These are phyloP conservation scores for Capitella teleta DNA, from an alignment of 1,140 invertebrate genomes.

Conservation along the genomic window DNA sequence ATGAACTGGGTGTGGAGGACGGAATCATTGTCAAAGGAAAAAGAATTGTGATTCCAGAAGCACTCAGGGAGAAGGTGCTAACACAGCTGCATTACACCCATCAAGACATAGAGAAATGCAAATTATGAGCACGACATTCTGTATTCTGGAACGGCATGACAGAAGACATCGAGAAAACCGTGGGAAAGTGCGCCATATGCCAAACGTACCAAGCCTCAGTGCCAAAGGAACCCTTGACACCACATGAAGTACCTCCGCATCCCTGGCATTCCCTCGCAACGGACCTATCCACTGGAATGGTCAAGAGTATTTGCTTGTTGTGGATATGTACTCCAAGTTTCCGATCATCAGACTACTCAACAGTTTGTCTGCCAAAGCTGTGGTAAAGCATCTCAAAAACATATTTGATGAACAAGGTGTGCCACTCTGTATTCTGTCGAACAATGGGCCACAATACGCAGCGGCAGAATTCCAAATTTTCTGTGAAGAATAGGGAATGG, in stretches of 20 bases:
- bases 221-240: constrained; percentile 3
- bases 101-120: constrained; percentile 38
- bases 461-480: neutral
- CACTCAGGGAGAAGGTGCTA: constrained; percentile 27
- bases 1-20: too few species aligned
- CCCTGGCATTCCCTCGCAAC: constrained; percentile 2
- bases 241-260: neutral
- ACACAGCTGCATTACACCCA: constrained; percentile 38
- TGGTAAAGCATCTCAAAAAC: neutral
- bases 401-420: neutral
- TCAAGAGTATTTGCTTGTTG: neutral
- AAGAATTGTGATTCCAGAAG: too few species aligned
- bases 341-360: neutral
- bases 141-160: constrained; percentile 41
- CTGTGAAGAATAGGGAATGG: neutral
- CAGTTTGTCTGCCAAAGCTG: neutral
- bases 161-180: constrained; percentile 38
- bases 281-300: too few species aligned
- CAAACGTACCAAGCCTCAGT: constrained; percentile 13
- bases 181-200: constrained; percentile 36
- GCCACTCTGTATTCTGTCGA: neutral
- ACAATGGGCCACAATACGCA: constrained; percentile 2
- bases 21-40: constrained; percentile 29
- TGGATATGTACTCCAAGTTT: neutral
- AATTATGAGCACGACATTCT: constrained; percentile 26